phyloP scores from a whole-genome alignment of 2,797 vertebrate genomes.

The Microhierax caerulescens region DNA sequence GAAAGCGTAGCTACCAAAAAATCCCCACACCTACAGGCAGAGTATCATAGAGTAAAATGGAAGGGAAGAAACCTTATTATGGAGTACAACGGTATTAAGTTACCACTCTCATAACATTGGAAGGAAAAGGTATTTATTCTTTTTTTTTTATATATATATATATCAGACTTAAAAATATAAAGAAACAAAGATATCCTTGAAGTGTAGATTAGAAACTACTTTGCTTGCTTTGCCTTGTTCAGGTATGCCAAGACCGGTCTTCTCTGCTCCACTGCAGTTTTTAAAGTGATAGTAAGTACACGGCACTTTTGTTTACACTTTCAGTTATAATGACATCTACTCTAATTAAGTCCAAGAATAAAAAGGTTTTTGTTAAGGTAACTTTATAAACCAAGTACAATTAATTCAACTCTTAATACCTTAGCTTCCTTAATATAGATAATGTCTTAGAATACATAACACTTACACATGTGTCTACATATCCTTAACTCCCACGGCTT shows the following conservation, averaged over 20 bases:
- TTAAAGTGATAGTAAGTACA: not conserved
- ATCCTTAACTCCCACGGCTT: constrained; percentile 55
- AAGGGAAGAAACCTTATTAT: not conserved
- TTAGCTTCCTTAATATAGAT: not conserved
- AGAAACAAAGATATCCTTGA: not conserved
- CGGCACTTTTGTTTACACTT: not conserved
- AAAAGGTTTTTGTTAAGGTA: not conserved
- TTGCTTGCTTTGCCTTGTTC: not conserved
- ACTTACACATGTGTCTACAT: constrained; percentile 48
- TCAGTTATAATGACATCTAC: not conserved
- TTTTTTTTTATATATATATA: not conserved
- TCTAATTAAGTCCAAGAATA: not conserved
- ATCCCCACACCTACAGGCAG: not conserved
- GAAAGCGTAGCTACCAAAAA: not conserved
- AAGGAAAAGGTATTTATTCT: not conserved
- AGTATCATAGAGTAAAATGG: not conserved
- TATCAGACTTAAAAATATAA: not conserved
- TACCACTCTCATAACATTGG: not conserved
- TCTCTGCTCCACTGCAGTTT: not conserved
- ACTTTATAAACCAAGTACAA: not conserved
- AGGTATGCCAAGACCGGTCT: not conserved
- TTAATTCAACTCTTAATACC: not conserved
- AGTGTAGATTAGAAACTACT: not conserved
- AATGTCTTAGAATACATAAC: not conserved
- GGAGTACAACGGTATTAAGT: not conserved